These are phyloP conservation scores for Chaenocephalus aceratus DNA, from an alignment of 2,113 vertebrate species.

Conservation along the genomic window DNA sequence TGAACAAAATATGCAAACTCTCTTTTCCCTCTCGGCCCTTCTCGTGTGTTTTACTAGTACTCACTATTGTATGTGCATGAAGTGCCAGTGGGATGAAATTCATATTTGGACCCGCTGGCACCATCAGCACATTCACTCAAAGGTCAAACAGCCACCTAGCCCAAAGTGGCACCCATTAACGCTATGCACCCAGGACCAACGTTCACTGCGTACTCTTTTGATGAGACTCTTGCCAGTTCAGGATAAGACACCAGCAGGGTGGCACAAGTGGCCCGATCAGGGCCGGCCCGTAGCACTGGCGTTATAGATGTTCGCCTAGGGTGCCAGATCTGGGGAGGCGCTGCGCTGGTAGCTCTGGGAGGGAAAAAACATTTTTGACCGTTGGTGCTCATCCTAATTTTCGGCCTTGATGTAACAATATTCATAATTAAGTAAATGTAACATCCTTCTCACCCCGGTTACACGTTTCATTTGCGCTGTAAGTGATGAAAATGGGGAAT, in stretches of 20 bases:
- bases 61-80: constrained; percentile 26
- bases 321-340: too few relatives aligned
- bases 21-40: neutral
- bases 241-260: neutral
- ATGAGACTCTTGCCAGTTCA: constrained; percentile 20
- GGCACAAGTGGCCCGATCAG: neutral
- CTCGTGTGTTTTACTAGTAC: neutral
- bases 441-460: too few relatives aligned
- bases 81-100: constrained; percentile 36
- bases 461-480: too few relatives aligned
- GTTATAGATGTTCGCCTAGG: too few relatives aligned
- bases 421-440: too few relatives aligned
- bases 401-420: too few relatives aligned
- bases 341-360: too few relatives aligned
- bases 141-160: constrained; percentile 50
- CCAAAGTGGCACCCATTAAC: constrained; percentile 29
- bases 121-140: constrained; percentile 52
- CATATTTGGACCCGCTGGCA: constrained; percentile 33
- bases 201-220: neutral
- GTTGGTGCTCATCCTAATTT: too few relatives aligned
- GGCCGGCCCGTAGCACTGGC: too few relatives aligned
- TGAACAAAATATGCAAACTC: neutral
- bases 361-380: too few relatives aligned
- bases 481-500: too few relatives aligned
- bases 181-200: neutral